Evolutionary conservation across 2,888 invertebrate genomes (phyloP), one percentile per base, ranked within the genome.

Genomic region (Rhamnusium bicolor): DNA sequence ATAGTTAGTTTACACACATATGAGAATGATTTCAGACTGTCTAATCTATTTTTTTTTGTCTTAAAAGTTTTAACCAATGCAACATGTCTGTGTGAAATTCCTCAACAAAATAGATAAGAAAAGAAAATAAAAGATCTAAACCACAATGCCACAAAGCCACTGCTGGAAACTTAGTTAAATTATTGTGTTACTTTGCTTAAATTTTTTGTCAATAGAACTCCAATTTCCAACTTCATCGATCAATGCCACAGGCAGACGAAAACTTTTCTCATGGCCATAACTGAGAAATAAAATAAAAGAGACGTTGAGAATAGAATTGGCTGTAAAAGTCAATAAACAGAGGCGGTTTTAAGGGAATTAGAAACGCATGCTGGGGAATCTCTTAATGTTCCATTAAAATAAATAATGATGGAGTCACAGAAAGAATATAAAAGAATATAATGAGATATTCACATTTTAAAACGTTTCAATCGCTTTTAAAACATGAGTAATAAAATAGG

Each of bases 221-320:
- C 79, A 80, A 80, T 80, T 81, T 77, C 75, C 76, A 69, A 69
- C 74, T 77, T 54, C 77, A 80, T 80, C 80, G 81, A 80, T 81
- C 81, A 81, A 68, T 71, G 79, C 73, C 75, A 51, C 62, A 65
- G 71, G 68, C 76, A 72, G 72, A 56, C 61, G 73, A 61, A 73
- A 80, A 76, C 77, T 79, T 79, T 72, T 71, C 73, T 68, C 68
- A 71, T 71, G 74, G 69, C 76, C 66, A 71, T 40, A 19, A 72
- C 72, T 24, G 65, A 67, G 72, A 72, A 76, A 76, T 74, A 71
- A 67, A 74, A 71, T 65, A 74, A 73, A 77, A 61, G 73, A 71
- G 71, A 63, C 51, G 61, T 62, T 53, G 69, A 47, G 71, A 71
- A 71, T 62, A 69, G 71, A 53, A 77, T 16, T 47, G 66, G 67